Conservation (phyloP, 2,888 invertebrate species). For the Brachypalpus laphriformis region DNA sequence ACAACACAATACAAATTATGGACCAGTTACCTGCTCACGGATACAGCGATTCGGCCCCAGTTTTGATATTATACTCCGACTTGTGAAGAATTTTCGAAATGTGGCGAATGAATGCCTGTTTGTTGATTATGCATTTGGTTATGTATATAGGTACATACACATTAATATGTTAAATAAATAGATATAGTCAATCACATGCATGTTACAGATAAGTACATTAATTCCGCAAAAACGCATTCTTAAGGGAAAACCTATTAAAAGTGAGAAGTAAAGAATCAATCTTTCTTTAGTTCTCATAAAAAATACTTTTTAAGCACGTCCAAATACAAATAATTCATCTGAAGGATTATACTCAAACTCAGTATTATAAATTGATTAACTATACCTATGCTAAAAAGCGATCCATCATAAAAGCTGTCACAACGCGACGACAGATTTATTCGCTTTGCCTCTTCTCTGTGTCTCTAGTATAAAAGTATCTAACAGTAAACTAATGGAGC, state of each 20-base stretch:
- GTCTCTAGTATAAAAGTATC: constrained; percentile 23
- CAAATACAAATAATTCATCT: constrained; percentile 9
- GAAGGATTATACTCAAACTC: not conserved
- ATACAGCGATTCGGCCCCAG: too few relatives aligned
- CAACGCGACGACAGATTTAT: constrained; percentile 15
- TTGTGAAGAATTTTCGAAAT: too few relatives aligned
- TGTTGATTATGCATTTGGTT: too few relatives aligned
- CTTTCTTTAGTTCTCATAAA: not conserved
- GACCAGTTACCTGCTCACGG: too few relatives aligned
- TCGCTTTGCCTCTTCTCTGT: constrained; percentile 25
- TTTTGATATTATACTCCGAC: too few relatives aligned
- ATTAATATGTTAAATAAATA: too few relatives aligned
- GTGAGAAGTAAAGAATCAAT: not conserved
- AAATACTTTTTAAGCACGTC: not conserved
- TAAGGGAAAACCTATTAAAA: too few relatives aligned
- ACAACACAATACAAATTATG: too few relatives aligned
- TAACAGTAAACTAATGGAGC: constrained; percentile 58
- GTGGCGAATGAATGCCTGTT: too few relatives aligned
- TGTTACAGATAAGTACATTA: too few relatives aligned
- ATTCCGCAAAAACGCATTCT: not conserved
- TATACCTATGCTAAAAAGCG: constrained; percentile 1
- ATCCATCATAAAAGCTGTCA: constrained; percentile 45
- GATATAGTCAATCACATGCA: too few relatives aligned
- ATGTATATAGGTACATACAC: too few relatives aligned
- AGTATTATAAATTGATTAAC: not conserved